Evolutionary conservation across 2,888 invertebrate genomes (phyloP).

Genomic region (Sphaerophoria rueppellii): DNA sequence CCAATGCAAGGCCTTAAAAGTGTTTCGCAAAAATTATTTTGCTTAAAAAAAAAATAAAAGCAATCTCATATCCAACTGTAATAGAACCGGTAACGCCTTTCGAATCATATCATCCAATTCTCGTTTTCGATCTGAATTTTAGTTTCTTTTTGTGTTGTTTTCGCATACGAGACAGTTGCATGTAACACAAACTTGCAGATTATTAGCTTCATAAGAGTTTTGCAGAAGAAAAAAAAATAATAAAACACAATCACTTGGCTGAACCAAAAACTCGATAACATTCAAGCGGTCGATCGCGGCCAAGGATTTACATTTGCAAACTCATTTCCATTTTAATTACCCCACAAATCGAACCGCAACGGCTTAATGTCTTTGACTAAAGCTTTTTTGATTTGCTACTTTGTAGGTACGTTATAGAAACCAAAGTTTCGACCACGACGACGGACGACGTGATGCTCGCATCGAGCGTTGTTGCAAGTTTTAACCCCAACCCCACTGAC

Average conservation of each 20-base stretch:
- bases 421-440: neutral
- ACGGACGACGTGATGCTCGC: too few species aligned
- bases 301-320: slow-evolving; percentile 69
- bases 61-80: slow-evolving; percentile 31
- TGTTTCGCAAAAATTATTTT: slow-evolving; percentile 40
- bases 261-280: slow-evolving; percentile 66
- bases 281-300: slow-evolving; percentile 69
- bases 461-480: slow-evolving; percentile 28
- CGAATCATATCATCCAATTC: slow-evolving; percentile 64
- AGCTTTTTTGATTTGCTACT: neutral
- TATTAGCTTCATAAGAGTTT: slow-evolving; percentile 30
- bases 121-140: slow-evolving; percentile 33
- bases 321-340: slow-evolving; percentile 72
- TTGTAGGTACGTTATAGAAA: neutral
- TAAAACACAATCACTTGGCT: slow-evolving; percentile 61
- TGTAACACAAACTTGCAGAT: slow-evolving; percentile 1
- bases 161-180: slow-evolving; percentile 39
- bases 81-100: slow-evolving; percentile 71
- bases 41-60: slow-evolving; percentile 5
- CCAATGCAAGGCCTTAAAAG: slow-evolving; percentile 37
- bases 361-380: slow-evolving; percentile 28
- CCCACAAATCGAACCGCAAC: slow-evolving; percentile 37
- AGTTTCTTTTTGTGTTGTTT: neutral
- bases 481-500: slow-evolving; percentile 64
- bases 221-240: slow-evolving; percentile 30